A percentile compares a stretch with the other conserved stretches of the same genome.
Evolutionary conservation across 2,113 vertebrate genomes (phyloP).

Genomic region (Solea senegalensis): DNA sequence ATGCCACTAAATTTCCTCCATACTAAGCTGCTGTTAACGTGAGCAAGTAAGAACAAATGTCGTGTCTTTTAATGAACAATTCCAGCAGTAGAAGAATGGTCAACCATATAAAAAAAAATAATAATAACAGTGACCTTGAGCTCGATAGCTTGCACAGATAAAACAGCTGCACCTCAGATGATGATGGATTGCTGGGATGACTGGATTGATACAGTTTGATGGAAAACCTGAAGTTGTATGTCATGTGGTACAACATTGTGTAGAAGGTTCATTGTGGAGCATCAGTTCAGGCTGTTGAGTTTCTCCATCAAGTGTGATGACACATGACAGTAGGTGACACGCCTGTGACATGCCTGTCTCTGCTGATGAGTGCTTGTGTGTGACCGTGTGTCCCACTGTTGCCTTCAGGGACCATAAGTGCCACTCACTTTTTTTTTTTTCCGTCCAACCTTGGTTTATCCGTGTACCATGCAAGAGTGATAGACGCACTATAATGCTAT

Average conservation of each 20-base stretch:
- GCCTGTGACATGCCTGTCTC: conserved; percentile 47
- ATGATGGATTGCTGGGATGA: conserved; percentile 34
- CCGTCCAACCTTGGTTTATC: conserved; percentile 40
- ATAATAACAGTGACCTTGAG: conserved; percentile 29
- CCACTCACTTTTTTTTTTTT: conserved; percentile 35
- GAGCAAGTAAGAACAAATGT: no score
- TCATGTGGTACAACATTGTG: background rate
- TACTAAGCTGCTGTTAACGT: no score
- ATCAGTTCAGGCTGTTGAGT: conserved; percentile 22
- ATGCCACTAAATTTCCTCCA: no score
- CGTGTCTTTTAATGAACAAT: conserved; percentile 10
- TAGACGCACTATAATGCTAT: background rate
- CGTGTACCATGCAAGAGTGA: conserved; percentile 13
- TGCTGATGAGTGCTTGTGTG: conserved; percentile 49
- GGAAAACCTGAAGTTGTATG: conserved; percentile 4
- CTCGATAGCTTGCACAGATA: conserved; percentile 24
- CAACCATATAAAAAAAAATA: conserved; percentile 25
- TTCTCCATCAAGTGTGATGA: conserved; percentile 58
- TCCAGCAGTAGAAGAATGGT: conserved; percentile 30
- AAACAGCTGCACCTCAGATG: conserved; percentile 25
- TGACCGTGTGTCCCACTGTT: conserved; percentile 44
- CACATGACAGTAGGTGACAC: conserved; percentile 54
- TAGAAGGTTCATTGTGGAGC: conserved; percentile 16
- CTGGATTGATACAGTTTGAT: conserved; percentile 28
- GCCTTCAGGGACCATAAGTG: conserved; percentile 52